Base-by-base conservation (phyloP, 2,888 invertebrate species). In the Campoplex nolae region DNA sequence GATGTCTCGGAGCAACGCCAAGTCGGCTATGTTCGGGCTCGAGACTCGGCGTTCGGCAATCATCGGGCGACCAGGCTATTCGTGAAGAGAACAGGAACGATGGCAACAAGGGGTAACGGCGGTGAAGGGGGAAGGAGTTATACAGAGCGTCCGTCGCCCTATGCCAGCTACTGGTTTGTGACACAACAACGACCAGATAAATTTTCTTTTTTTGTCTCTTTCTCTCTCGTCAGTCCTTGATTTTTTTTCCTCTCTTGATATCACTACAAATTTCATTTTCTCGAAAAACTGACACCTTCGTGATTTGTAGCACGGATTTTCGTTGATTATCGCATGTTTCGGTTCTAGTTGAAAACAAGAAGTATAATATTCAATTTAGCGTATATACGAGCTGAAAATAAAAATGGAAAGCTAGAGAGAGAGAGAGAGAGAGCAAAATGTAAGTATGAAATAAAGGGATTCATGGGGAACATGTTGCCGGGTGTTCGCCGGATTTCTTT, bases 1-100 rank as follows among this genome's bases (percentile, higher is more conserved):
- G 93, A 92, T 91, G 92, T 92, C 91, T 91, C 90, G 91, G 91
- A 70, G 89, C 86, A 88, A 89, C 85, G 85, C 81, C 56, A 83
- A 86, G 88, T 92, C 92, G 92, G 90, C 18, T 58, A 68, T 83
- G 78, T 87, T 90, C 92, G 92, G 76, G 54, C 75, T 65, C 75
- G 80, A 75, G 45, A 45, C 62, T 88, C 86, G 87, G 84, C 73
- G 38, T 54, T 88, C 87, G 87, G 85, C 73, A 73, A 86, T 79
- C 76, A 58, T 88, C 88, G 87, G 87, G 51, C 51, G 48, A 81
- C 79, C 87, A 56, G 86, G 78, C 81, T 42, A 42, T 78, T 23
- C 68, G 68, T 8, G 70, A 18, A 56, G 67, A n/a, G 54, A 74
- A 58, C 13, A 11, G 67, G 76, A 48, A 35, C n/a, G 77, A 62